Evolutionary conservation across 2,797 vertebrate genomes (phyloP), one percentile per base, ranked within the genome.

Genomic region (Ctenopoma kingsleyae): DNA sequence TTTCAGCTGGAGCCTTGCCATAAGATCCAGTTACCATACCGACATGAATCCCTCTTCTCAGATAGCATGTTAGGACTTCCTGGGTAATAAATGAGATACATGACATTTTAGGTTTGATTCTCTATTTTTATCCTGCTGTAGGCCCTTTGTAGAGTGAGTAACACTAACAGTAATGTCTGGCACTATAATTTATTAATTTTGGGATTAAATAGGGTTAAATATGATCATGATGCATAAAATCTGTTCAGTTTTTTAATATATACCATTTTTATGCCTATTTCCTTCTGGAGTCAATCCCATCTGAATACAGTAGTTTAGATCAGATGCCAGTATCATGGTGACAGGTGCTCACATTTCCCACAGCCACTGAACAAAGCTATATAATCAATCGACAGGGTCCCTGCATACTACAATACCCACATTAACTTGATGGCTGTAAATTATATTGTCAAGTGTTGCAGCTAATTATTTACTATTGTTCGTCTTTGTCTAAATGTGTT

Each of bases 401-500:
- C 89, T 80, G 83, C 67, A 77, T 74, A 64, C 74, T 76, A 67
- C 87, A 92, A 88, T 86, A 88, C 90, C 82, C 89, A 89, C 65
- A 73, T 84, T 86, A 87, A 84, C 83, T 78, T 73, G 83, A 89
- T 80, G 85, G 80, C 72, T 91, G 86, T 90, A 82, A 88, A 83
- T 76, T 46, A 86, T 87, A 89, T 69, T 85, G 89, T 92, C 84
- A 83, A 81, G 76, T 84, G 86, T 75, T 83, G 46, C 78, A 71
- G 78, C 83, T 89, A 88, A 93, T 94, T 91, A 89, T 90, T 92
- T 93, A 84, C 85, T 87, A 88, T 81, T 87, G 91, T 89, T 93
- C 80, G 13, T 82, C 72, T 80, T 74, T 86, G 72, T 87, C 70
- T 80, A 49, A 85, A 57, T 78, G 71, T 67, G 73, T 89, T 88